A percentile compares a stretch with the other conserved stretches of the same genome.
These are phyloP conservation scores for Carassius carassius DNA, from an alignment of 2,113 vertebrate genomes.

Conservation along the genomic window DNA sequence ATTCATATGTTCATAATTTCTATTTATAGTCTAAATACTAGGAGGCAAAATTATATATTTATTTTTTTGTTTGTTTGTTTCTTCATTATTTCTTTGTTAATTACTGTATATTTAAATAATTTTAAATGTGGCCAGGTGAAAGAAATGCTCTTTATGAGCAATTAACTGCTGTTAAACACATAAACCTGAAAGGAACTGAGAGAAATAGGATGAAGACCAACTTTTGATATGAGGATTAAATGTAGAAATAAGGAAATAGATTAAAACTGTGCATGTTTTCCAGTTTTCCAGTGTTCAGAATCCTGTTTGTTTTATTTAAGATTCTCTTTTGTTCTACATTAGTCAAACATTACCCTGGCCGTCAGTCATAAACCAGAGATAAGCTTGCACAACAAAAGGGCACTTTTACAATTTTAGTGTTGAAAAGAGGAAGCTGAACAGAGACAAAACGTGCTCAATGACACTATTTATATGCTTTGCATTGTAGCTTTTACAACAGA, in stretches of 20 bases:
- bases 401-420: not conserved
- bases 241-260: not conserved
- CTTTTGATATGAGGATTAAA: not conserved
- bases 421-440: not conserved
- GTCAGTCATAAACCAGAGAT: not conserved
- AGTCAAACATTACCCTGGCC: too few relatives aligned
- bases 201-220: not conserved
- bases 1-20: too few relatives aligned
- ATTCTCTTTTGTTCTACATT: too few relatives aligned
- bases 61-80: too few relatives aligned
- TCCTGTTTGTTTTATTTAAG: not conserved
- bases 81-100: too few relatives aligned
- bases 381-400: not conserved
- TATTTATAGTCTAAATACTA: too few relatives aligned
- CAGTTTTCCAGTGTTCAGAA: not conserved
- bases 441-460: not conserved
- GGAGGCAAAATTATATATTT: too few relatives aligned
- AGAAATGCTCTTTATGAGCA: too few relatives aligned
- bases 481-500: not conserved
- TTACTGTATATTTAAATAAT: too few relatives aligned
- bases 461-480: not conserved
- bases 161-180: too few relatives aligned
- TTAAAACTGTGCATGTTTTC: not conserved
- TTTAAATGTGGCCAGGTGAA: too few relatives aligned
- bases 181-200: not conserved